Evolutionary conservation across 2,888 invertebrate species (phyloP).

Genomic region (Leucophenga maculata): DNA sequence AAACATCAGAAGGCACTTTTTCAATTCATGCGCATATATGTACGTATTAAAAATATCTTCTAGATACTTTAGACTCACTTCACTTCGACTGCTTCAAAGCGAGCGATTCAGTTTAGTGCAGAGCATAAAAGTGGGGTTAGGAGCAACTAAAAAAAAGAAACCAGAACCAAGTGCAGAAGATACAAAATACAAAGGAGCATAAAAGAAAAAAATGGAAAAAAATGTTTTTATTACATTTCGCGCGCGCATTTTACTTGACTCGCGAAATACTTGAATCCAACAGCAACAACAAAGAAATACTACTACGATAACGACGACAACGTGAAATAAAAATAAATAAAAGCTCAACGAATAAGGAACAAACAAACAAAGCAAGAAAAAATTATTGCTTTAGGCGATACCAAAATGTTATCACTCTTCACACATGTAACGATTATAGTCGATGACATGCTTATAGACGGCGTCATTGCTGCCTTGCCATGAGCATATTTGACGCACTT

Average conservation of each 20-base stretch:
- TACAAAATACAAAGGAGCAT: background rate
- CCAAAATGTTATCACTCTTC: background rate
- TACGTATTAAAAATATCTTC: constrained; percentile 57
- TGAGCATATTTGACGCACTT: too few relatives aligned
- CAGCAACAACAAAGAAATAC: constrained; percentile 41
- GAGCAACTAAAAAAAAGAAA: too few relatives aligned
- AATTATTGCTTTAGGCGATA: too few relatives aligned
- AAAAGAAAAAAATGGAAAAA: constrained; percentile 47
- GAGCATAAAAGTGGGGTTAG: too few relatives aligned
- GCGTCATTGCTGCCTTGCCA: too few relatives aligned
- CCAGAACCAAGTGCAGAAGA: background rate
- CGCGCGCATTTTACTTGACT: constrained; percentile 65
- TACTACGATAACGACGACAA: constrained; percentile 28
- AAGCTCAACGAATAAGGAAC: constrained; percentile 37
- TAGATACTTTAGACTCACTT: constrained; percentile 54
- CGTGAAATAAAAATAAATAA: constrained; percentile 41
- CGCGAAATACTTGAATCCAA: constrained; percentile 61
- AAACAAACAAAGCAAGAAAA: constrained; percentile 44
- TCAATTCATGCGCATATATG: constrained; percentile 56
- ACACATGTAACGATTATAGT: constrained; percentile 37
- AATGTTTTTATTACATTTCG: constrained; percentile 71
- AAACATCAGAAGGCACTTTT: constrained; percentile 19
- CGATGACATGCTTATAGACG: too few relatives aligned
- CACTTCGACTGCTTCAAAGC: background rate
- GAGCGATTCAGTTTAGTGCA: too few relatives aligned